These are phyloP conservation scores for Sula dactylatra DNA, from an alignment of 2,113 vertebrate genomes.

Conservation along the genomic window DNA sequence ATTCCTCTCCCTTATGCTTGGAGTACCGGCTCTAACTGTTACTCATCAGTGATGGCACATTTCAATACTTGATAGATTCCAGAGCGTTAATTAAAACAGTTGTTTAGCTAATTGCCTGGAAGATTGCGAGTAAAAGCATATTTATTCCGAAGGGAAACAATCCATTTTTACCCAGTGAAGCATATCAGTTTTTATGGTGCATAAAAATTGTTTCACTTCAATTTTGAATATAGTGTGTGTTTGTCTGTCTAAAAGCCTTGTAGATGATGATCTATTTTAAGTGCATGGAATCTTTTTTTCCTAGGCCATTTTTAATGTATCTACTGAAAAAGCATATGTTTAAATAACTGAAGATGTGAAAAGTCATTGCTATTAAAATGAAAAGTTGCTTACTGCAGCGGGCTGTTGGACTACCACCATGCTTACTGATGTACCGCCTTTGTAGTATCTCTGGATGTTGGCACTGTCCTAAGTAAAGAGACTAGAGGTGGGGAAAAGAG, in stretches of 20 bases:
- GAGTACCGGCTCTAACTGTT: not conserved
- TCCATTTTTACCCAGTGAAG: constrained; percentile 51
- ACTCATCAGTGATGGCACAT: constrained; percentile 19
- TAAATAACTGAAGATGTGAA: not conserved
- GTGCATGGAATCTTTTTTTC: not conserved
- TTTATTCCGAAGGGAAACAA: constrained; percentile 60
- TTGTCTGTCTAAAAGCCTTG: constrained; percentile 18
- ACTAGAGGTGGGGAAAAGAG: not conserved
- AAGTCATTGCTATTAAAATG: not conserved
- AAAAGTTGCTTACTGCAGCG: not conserved
- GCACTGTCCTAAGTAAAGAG: not conserved
- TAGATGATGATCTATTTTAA: not conserved
- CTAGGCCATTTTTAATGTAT: not conserved
- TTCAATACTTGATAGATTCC: constrained; percentile 38
- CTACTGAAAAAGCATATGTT: not conserved
- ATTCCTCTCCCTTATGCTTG: not conserved
- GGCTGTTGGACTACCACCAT: not conserved
- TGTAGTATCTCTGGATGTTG: not conserved
- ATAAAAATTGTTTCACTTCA: constrained; percentile 42
- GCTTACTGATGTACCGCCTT: not conserved
- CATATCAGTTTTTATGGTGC: constrained; percentile 18
- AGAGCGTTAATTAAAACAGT: constrained; percentile 52
- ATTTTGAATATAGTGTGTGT: constrained; percentile 7
- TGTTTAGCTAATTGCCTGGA: constrained; percentile 62
- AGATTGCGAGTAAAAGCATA: constrained; percentile 50